These are phyloP conservation scores for Lepidocyrtoides sp. DNA, from an alignment of 2,888 invertebrate genomes.

Conservation along the genomic window DNA sequence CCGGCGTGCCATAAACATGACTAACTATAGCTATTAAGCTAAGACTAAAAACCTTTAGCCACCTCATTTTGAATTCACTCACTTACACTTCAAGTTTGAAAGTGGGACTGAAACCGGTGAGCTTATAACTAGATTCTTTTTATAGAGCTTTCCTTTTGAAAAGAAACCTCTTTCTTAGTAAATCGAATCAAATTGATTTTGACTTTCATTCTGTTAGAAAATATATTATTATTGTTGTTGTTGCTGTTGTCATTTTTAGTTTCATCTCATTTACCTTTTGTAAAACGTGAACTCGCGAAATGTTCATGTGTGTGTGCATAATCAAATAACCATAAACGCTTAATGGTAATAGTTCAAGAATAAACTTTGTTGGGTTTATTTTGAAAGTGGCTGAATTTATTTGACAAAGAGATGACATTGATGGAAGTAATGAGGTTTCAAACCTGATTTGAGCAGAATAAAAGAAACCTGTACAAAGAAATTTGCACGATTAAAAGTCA, in stretches of 20 bases:
- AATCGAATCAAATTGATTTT: neutral
- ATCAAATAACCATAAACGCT: no score
- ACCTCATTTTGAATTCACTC: constrained; percentile 20
- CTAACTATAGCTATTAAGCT: neutral
- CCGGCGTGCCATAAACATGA: constrained; percentile 8
- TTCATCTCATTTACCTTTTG: neutral
- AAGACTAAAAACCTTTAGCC: constrained; percentile 4
- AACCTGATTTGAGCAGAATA: constrained; percentile 46
- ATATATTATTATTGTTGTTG: neutral
- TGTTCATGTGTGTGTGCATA: no score
- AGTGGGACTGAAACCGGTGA: constrained; percentile 45
- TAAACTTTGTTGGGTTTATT: neutral
- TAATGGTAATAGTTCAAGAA: neutral
- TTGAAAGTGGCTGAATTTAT: constrained; percentile 41
- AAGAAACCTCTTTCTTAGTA: no score
- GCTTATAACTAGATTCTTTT: constrained; percentile 32
- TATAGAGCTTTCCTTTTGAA: constrained; percentile 33
- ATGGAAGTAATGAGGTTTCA: constrained; percentile 63
- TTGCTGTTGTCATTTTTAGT: constrained; percentile 1
- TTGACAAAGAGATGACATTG: constrained; percentile 48
- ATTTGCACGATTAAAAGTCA: neutral
- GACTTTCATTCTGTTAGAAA: neutral
- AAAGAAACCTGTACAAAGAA: constrained; percentile 24
- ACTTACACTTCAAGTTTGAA: neutral
- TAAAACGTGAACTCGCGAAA: no score